Evolutionary conservation across 2,888 invertebrate species (phyloP), one percentile per base, ranked within the genome.

Genomic region (Mongoloraphidia duomilia): DNA sequence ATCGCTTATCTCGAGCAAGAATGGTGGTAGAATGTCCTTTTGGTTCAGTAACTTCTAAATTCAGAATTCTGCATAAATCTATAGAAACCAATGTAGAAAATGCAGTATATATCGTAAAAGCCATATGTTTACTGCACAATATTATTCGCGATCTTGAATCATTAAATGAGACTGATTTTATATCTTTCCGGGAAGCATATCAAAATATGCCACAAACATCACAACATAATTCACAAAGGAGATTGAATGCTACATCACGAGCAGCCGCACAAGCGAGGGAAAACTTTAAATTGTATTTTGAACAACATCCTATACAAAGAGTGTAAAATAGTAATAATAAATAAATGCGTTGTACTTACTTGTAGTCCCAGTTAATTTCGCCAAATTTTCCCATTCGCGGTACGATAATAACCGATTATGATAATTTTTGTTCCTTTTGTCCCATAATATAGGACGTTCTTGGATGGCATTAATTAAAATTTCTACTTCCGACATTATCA

Each of bases 1-100:
- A 52, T 11, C 49, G 35, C 41, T 44, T 55, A 13, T 56, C 55
- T 14, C 41, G 53, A 36, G 41, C 54, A 11, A 43, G 56, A 38
- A 46, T 46, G 2, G 39, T 53, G 13, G 56, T 58, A 13, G 58
- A 58, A 46, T 58, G 57, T 51, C 45, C 50, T 13, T 57, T 58
- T 50, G 50, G 49, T 5, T 49, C 50, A 33, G 26, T 52, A 13
- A 10, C 45, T 35, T 34, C 51, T 36, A 46, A 43, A 36, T 52
- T 52, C 39, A 12, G 50, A 37, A 44, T 52, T 50, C 34, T 44
- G 33, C 10, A 9, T 34, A 44, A 44, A 44, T 12, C 44, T 34
- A 44, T 44, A 9, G 33, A 44, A 44, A 44, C 44, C 10, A 13
- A 44, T 9, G 33, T 9, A 10, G 44, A 9, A 44, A 44, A 12